A percentile compares a stretch with the other conserved stretches of the same genome.
Evolutionary conservation across 2,888 invertebrate species (phyloP).

Genomic region (Drosophila kanekoi): DNA sequence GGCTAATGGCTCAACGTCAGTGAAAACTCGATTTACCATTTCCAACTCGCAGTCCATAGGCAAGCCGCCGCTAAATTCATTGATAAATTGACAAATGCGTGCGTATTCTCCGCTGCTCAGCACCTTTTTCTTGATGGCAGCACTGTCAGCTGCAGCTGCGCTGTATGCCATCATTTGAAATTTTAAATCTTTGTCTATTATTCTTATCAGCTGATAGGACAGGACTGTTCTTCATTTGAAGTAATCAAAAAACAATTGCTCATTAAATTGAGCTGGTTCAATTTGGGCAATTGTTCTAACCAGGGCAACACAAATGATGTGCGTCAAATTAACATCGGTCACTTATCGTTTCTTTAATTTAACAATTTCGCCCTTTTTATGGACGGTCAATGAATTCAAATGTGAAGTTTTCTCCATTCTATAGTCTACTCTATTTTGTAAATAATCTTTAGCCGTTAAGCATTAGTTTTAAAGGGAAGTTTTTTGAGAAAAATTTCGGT

Average conservation of each 20-base stretch:
- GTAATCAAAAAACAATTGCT: background rate
- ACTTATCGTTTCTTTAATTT: no score
- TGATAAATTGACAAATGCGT: slow-evolving; percentile 85
- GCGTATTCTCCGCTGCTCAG: slow-evolving; percentile 65
- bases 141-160: background rate
- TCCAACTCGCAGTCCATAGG: slow-evolving; percentile 88
- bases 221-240: background rate
- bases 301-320: no score
- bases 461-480: no score
- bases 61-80: slow-evolving; percentile 86
- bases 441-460: no score
- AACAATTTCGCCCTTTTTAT: no score
- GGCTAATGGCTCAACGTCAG: slow-evolving; percentile 87
- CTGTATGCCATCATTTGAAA: slow-evolving; percentile 26
- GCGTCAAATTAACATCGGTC: no score
- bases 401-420: no score
- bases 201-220: background rate
- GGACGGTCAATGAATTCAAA: no score
- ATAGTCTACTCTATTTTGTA: no score
- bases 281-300: background rate
- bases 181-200: slow-evolving; percentile 11
- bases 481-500: no score
- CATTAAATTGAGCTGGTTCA: background rate
- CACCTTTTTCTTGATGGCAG: slow-evolving; percentile 58
- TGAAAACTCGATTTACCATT: slow-evolving; percentile 86